Conservation (phyloP, 2,113 vertebrate genomes). For the Psilopsiagon aurifrons region DNA sequence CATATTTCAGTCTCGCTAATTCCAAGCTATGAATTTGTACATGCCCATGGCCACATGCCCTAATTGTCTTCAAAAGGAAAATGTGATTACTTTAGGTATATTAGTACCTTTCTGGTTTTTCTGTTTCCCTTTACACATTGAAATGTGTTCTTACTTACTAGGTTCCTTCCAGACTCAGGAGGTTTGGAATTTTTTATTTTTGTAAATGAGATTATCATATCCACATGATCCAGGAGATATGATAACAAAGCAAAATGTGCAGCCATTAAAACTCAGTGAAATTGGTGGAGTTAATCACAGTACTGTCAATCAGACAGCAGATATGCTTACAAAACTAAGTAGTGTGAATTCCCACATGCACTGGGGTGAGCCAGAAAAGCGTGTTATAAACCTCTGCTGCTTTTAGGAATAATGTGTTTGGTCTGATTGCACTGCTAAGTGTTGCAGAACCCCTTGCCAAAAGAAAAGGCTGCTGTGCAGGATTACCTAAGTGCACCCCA, state of each 20-base stretch:
- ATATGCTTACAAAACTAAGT: not conserved
- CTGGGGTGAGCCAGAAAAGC: not conserved
- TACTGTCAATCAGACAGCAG: not conserved
- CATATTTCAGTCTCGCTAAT: not conserved
- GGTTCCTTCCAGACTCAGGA: not conserved
- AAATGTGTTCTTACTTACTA: not conserved
- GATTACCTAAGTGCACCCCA: not conserved
- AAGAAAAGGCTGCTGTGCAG: not conserved
- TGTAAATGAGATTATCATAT: not conserved
- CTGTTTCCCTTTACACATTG: not conserved
- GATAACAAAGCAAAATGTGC: not conserved
- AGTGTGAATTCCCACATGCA: not conserved
- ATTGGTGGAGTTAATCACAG: not conserved
- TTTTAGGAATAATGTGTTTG: not conserved
- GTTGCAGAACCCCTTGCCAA: not conserved
- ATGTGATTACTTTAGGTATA: not conserved
- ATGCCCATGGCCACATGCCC: not conserved
- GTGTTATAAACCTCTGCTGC: not conserved
- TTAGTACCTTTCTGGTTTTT: not conserved
- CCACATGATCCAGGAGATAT: not conserved
- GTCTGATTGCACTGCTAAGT: not conserved
- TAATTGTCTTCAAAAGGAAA: not conserved
- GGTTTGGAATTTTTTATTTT: not conserved
- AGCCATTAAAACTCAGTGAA: not conserved
- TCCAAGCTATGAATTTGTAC: not conserved